Evolutionary conservation across 2,113 vertebrate species (phyloP).

Genomic region (Podarcis cretensis): DNA sequence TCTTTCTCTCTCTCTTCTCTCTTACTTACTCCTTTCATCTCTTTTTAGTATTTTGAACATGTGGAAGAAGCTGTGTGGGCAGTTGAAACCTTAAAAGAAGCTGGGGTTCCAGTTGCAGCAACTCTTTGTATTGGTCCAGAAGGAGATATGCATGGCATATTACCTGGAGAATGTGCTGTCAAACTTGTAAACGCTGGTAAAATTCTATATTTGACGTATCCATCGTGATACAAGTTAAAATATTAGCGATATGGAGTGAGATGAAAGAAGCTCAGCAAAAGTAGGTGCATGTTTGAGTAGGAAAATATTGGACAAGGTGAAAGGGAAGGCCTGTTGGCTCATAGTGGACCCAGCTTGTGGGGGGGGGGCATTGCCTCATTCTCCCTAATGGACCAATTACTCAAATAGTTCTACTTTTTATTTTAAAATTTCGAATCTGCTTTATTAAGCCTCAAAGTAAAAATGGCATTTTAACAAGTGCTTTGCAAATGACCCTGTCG

Average conservation of each 20-base stretch:
- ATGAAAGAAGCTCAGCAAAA: neutral
- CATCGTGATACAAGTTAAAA: neutral
- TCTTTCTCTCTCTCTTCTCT: too few relatives aligned
- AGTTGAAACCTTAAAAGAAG: slow-evolving; percentile 87
- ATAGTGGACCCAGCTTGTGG: too few relatives aligned
- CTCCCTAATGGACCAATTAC: too few relatives aligned
- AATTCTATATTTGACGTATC: neutral
- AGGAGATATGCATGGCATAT: slow-evolving; percentile 89
- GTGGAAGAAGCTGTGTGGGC: slow-evolving; percentile 98
- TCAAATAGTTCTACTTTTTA: too few relatives aligned
- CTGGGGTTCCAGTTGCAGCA: slow-evolving; percentile 89
- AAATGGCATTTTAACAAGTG: too few relatives aligned
- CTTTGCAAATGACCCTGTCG: neutral
- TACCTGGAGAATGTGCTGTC: slow-evolving; percentile 91
- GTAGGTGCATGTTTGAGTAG: neutral
- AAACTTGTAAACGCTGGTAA: slow-evolving; percentile 92
- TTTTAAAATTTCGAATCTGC: too few relatives aligned
- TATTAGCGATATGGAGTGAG: neutral
- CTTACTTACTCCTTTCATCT: slow-evolving; percentile 16
- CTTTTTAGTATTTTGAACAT: slow-evolving; percentile 94
- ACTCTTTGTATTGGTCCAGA: slow-evolving; percentile 93
- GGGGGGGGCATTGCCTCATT: too few relatives aligned
- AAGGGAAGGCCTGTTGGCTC: too few relatives aligned
- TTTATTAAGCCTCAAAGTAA: too few relatives aligned
- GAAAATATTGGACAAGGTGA: neutral